A percentile compares a stretch with the other conserved stretches of the same genome.
Evolutionary conservation across 2,113 vertebrate species (phyloP).

Genomic region (Erinaceus europaeus): DNA sequence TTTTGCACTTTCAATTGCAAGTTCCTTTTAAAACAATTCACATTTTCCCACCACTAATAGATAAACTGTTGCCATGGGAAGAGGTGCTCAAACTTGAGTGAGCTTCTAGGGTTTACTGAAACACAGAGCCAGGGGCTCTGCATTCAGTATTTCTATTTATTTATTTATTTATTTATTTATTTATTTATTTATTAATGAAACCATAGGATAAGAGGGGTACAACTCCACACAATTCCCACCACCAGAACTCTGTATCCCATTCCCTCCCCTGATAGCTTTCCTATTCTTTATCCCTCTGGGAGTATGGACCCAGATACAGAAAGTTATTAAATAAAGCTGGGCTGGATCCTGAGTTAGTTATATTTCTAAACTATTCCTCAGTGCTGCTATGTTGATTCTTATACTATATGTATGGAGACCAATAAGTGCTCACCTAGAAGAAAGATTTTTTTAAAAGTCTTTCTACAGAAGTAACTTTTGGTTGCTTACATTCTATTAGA

Average conservation of each 20-base stretch:
- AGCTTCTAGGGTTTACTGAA: not conserved
- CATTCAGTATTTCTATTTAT: not conserved
- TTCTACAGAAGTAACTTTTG: not conserved
- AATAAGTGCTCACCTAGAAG: not conserved
- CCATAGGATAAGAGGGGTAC: no score
- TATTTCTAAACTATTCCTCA: not conserved
- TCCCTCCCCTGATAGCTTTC: no score
- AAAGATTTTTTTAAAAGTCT: not conserved
- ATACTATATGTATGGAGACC: not conserved
- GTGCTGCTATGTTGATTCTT: not conserved
- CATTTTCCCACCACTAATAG: not conserved
- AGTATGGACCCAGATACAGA: fast-evolving
- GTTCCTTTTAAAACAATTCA: not conserved
- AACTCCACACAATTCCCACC: no score
- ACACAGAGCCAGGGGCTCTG: not conserved
- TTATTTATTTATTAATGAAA: no score
- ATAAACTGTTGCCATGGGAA: not conserved
- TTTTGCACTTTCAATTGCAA: not conserved
- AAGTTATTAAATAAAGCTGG: not conserved
- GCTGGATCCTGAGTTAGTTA: not conserved
- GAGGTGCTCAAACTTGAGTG: not conserved
- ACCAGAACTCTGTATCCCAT: no score
- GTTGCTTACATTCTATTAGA: not conserved
- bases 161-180: no score
- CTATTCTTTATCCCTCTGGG: no score